Evolutionary conservation across 2,888 invertebrate genomes (phyloP), one percentile per base, ranked within the genome.

Genomic region (Gnatocerus cornutus): DNA sequence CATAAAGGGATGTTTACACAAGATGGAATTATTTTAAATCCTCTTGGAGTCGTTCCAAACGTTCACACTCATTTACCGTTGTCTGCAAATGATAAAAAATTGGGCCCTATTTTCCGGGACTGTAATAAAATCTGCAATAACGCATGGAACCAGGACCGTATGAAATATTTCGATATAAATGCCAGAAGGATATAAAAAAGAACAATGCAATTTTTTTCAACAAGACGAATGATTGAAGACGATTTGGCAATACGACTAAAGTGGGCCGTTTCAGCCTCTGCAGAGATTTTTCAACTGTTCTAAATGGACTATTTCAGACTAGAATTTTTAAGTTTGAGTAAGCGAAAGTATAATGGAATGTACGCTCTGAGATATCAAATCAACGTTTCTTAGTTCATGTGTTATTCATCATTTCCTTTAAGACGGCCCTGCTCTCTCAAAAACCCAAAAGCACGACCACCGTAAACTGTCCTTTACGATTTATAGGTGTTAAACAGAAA

Each of bases 141-240:
- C n/a, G 46, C 46, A 9, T 46, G 21, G 9, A 46, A 46, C 14
- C 14, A 46, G 41, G 41, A 13, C 41, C 41, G 41, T 41, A 46
- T 46, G 16, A 50, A 50, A 50, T 29, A 27, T 50, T 50, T 50
- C 48, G 27, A 27, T 50, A 27, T 50, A 27, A 27, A 27, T 50
- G n/a, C 48, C 29, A n/a, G 8, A 9, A 1, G 29, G 16, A 50
- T 50, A 50, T 29, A 50, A 50, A 29, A 13, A 16, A 46, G 29
- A 27, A 50, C 48, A 50, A 29, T 46, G 46, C 21, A 16, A 16
- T 46, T 16, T 14, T 43, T 13, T 6, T n/a, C n/a, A 21, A 21
- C 21, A 4, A 21, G 4, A 1, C 21, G 21, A 21, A 21, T 21
- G 21, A 43, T 12, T 43, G 43, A 12, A 2, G 13, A 10, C 2